Base-by-base conservation (phyloP, 2,113 vertebrate species). In the Natator depressus region DNA sequence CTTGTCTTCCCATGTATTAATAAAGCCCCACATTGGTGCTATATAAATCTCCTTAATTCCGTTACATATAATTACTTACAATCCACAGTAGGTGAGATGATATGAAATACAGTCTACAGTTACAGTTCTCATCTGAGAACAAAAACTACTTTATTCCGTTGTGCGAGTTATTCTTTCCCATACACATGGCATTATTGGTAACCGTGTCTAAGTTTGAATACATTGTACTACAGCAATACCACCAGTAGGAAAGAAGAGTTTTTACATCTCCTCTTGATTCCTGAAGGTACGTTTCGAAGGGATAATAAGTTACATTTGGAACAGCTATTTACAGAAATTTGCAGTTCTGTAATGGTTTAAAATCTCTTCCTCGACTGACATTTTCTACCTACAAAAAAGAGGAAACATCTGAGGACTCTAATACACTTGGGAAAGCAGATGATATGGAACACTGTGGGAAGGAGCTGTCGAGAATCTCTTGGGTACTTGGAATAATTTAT, bases 161-260 rank as follows among this genome's bases (percentile, higher is more conserved):
- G 35, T 46, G 82, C 25, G 49, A 69, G 51, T 0, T 0, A 51
- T 75, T 80, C 46, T 53, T 35, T 53, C 35, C 17, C 35, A 9
- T 27, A 5, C 10, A 7, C 46, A 69, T 1, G 8, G 11, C 29
- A 19, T 5, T 2, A 0, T 19, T 16, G 4, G 35, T 14, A 1
- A 10, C 22, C 25, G 42, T 29, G 6, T 78, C 75, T 47, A 47
- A 46, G 42, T 55, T 85, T 76, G 72, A 62, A 88, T 55, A 1
- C 51, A 57, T 51, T 86, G 10, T 35, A 1, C 85, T 42, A 51
- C 87, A 47, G 17, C 25, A 38, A 0, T 35, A 84, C 31, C 19
- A 0, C 31, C 4, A 65, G 8, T 14, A 2, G 4, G 1, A 1
- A 6, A 2, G 1, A n/a, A 14, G 47, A 8, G 3, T 13, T 46